Percentiles rank a stretch among this genome's conserved stretches.
phyloP scores from a whole-genome alignment of 2,888 invertebrate species.

The Cryptophagus acutangulus region DNA sequence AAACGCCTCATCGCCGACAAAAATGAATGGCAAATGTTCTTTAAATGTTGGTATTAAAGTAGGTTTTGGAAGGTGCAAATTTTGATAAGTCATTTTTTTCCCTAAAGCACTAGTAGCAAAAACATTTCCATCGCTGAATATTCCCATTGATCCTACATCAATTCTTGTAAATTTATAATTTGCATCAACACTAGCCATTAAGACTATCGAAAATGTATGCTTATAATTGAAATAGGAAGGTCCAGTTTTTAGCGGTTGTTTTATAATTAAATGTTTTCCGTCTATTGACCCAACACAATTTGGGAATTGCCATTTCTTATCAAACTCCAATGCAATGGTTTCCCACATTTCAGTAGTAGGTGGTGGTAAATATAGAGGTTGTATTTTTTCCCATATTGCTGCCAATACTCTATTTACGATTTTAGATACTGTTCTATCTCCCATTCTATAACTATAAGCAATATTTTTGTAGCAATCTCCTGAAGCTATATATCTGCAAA shows the following conservation, averaged over 20 bases:
- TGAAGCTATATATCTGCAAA: slow-evolving; percentile 14
- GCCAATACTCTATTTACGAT: slow-evolving; percentile 35
- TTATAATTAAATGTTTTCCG: slow-evolving; percentile 32
- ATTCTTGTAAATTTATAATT: slow-evolving; percentile 30
- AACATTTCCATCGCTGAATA: slow-evolving; percentile 31
- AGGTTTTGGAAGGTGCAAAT: slow-evolving; percentile 14
- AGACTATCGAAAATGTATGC: slow-evolving; percentile 30
- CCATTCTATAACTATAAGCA: slow-evolving; percentile 16
- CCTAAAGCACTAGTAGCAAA: slow-evolving; percentile 26
- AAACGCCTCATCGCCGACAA: slow-evolving; percentile 46
- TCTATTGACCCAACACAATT: slow-evolving; percentile 31
- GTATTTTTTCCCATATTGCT: slow-evolving; percentile 29
- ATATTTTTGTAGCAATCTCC: slow-evolving; percentile 19
- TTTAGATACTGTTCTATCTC: slow-evolving; percentile 36
- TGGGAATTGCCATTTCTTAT: slow-evolving; percentile 31
- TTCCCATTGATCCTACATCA: slow-evolving; percentile 31
- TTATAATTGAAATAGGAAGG: slow-evolving; percentile 35
- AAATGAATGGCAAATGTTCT: slow-evolving; percentile 29
- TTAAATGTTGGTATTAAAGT: slow-evolving; percentile 13
- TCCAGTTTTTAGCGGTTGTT: slow-evolving; percentile 28
- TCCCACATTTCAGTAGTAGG: slow-evolving; percentile 25
- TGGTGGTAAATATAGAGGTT: slow-evolving; percentile 23
- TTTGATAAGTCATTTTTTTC: slow-evolving; percentile 10
- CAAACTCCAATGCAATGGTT: slow-evolving; percentile 29
- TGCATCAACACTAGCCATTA: slow-evolving; percentile 31